Conservation (phyloP, 2,888 invertebrate genomes). For the Leucozona laternaria region DNA sequence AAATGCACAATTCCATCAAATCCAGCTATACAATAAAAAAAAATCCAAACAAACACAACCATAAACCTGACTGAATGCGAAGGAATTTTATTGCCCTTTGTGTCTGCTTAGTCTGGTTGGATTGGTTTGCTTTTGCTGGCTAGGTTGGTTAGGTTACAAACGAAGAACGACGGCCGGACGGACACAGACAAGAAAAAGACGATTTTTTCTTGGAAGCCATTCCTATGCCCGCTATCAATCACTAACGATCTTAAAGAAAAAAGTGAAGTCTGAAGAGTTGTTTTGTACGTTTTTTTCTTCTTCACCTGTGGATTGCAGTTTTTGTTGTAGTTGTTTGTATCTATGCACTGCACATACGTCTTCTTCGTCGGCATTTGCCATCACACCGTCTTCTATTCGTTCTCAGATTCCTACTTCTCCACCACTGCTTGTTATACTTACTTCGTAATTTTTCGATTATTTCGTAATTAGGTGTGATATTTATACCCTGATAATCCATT, state of each 20-base stretch:
- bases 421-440: conserved; percentile 34
- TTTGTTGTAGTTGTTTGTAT: conserved; percentile 17
- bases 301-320: conserved; percentile 60
- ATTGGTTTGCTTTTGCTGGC: background rate
- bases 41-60: conserved; percentile 22
- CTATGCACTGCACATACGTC: background rate
- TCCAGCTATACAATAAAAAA: conserved; percentile 26
- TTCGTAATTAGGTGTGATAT: conserved; percentile 55
- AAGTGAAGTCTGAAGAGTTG: conserved; percentile 53
- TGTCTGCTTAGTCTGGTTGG: conserved; percentile 41
- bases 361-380: background rate
- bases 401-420: background rate
- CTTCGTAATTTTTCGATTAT: conserved; percentile 55
- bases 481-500: conserved; percentile 51
- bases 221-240: conserved; percentile 66
- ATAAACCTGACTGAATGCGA: conserved; percentile 1
- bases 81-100: conserved; percentile 64
- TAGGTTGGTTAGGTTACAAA: background rate
- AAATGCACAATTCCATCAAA: conserved; percentile 28
- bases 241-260: conserved; percentile 56
- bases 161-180: conserved; percentile 7
- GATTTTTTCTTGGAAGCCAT: conserved; percentile 66
- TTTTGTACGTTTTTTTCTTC: conserved; percentile 52
- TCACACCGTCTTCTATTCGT: background rate
- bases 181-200: conserved; percentile 24